Base-by-base conservation (phyloP, 2,797 vertebrate genomes). In the Cirrhinus mrigala region DNA sequence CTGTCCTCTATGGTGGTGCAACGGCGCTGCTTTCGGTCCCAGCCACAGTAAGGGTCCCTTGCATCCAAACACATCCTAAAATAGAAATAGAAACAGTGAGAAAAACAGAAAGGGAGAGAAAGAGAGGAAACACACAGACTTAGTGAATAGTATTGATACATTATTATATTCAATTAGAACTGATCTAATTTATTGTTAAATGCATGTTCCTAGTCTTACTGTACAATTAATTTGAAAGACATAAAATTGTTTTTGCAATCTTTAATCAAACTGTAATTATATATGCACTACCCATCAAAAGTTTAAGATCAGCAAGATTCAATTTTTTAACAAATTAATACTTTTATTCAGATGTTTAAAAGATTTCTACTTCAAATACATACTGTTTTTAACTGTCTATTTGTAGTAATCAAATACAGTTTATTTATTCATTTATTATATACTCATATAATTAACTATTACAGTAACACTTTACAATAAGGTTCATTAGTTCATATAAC, bases 1-100 rank as follows among this genome's bases (percentile, higher is more conserved):
- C 98, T 98, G 93, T 99, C 98, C 91, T 99, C 97, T 68, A 99
- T 94, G 0, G 98, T 98, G 89, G 96, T 99, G 91, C 98, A 99
- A 33, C 92, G 93, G 10, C 96, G 96, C 94, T 98, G 97, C 88
- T 97, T 96, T 88, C 94, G 93, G 88, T 99, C 98, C 98, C 98
- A 99, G 91, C 98, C 98, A 0, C 98, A 99, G 88, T 99, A 99
- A 0, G 98, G 98, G 89, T 99, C 98, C 91, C 97, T 95, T 3
- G 98, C 97, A 88, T 96, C 97, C 88, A 99, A 93, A 87, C 98
- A 99, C 37, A 96, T 92, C 89, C 98, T 99, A 93, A 88, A 48
- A 85, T 87, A 75, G 37, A 29, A 33, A 50, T 24, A 79, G 50
- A 24, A 29, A 40, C 64, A 40, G n/a, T 37, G 27, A 44, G 50